Base-by-base conservation (phyloP, 2,888 invertebrate species). In the Glyphotaelius pellucidus region DNA sequence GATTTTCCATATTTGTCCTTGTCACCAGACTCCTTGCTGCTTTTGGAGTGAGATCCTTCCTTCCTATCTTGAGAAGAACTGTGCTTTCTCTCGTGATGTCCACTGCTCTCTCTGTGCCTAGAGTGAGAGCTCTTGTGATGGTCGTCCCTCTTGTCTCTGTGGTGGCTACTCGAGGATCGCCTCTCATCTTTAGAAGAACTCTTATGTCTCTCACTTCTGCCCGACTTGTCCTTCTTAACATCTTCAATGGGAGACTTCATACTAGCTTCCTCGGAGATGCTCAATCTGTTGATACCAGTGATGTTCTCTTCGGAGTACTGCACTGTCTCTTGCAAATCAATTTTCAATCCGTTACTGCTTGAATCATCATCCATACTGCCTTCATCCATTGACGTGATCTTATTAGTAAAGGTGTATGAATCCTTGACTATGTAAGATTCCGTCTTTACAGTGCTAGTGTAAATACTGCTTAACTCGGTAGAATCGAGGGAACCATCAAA, bases 91-190 rank as follows among this genome's bases (percentile, higher is more conserved):
- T 93, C 93, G 86, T 93, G 92, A 31, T 85, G 93, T 87, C 93
- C 91, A 30, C 92, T 47, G 38, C 93, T 92, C 12, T 92, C 92
- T 38, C 91, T 84, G 83, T 93, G 93, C 80, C 90, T 90, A 11
- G 93, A 93, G 67, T 93, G 92, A 25, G 92, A 93, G 86, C 95
- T 95, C 12, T 95, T 95, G 35, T 91, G 93, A 90, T 95, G 95
- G 79, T 95, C 95, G 0, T 95, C 95, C 93, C 94, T 94, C 93
- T 94, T 95, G 91, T 96, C 95, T 94, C 95, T 96, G n/a, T 90
- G 90, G 91, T 87, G 90, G 90, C 95, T 95, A 80, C 86, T 90
- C 2, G 95, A 95, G 94, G 92, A 93, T 83, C 95, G 95, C 94
- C 95, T 95, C 90, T 95, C 95, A 93, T 96, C 96, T 94, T 95